Percentiles rank a stretch among this genome's conserved stretches.
Conservation (phyloP, 2,888 invertebrate species). For the Amblyjoppa proteus region DNA sequence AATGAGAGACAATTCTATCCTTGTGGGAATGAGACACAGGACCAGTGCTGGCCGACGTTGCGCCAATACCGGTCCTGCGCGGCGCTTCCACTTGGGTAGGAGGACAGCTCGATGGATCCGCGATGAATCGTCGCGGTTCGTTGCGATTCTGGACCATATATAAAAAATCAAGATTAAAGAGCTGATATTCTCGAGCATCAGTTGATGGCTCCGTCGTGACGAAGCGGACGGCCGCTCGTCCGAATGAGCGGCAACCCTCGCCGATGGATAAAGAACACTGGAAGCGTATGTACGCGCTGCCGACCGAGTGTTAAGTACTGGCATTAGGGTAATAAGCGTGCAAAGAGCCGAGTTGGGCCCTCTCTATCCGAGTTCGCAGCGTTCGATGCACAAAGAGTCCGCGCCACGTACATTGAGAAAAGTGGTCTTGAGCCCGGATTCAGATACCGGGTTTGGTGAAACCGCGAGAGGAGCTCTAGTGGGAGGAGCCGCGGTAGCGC, state of each 20-base stretch:
- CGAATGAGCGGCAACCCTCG: conserved; percentile 18
- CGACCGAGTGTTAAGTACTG: conserved; percentile 84
- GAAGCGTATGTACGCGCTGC: conserved; percentile 73
- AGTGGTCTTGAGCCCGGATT: conserved; percentile 44
- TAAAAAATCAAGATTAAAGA: not conserved
- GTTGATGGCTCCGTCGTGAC: conserved; percentile 48
- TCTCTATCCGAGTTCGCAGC: conserved; percentile 51
- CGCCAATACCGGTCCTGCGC: no score
- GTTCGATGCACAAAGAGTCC: not conserved
- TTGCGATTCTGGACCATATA: conserved; percentile 15
- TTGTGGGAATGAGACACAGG: no score
- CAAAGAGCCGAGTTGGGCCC: conserved; percentile 77
- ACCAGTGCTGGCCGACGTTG: no score
- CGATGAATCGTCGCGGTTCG: not conserved
- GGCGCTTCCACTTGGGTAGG: no score
- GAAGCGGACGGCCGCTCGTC: conserved; percentile 46
- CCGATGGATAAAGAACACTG: conserved; percentile 57
- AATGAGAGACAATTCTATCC: no score
- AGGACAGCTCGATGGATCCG: no score
- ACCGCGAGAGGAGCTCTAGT: conserved; percentile 16
- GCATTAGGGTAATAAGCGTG: conserved; percentile 84
- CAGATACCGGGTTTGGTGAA: not conserved
- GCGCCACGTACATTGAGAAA: conserved; percentile 38
- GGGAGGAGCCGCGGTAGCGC: conserved; percentile 32
- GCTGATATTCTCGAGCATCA: not conserved